phyloP scores from a whole-genome alignment of 1,140 invertebrate genomes.

The Pseudomyrmex sp. region DNA sequence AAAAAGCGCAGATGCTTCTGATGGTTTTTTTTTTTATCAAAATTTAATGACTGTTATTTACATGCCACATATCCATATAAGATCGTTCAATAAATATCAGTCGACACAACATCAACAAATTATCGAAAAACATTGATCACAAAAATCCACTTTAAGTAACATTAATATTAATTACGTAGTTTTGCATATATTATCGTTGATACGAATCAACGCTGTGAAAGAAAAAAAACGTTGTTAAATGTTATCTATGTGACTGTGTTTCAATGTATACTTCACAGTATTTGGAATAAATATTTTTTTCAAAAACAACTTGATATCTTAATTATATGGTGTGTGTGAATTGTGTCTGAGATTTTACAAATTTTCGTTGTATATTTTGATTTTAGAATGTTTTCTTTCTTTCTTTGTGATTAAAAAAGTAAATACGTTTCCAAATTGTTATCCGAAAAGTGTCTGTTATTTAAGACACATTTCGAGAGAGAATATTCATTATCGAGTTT shows the following conservation, averaged over 20 bases:
- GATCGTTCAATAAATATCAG: slow-evolving; percentile 24
- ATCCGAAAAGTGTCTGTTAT: not conserved
- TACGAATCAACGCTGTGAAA: too few species aligned
- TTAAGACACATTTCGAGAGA: slow-evolving; percentile 17
- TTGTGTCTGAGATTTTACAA: too few species aligned
- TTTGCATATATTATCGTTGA: not conserved
- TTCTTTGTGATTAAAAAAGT: not conserved
- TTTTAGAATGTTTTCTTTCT: not conserved
- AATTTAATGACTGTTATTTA: slow-evolving; percentile 36
- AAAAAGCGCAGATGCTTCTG: slow-evolving; percentile 18
- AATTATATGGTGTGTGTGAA: too few species aligned
- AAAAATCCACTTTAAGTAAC: slow-evolving; percentile 13
- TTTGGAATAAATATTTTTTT: too few species aligned
- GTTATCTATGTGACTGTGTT: not conserved
- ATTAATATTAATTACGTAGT: slow-evolving; percentile 21
- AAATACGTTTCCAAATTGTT: not conserved
- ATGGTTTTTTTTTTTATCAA: slow-evolving; percentile 27
- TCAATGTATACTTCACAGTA: not conserved
- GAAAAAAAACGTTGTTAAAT: not conserved
- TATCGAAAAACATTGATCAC: slow-evolving; percentile 19
- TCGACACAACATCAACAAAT: slow-evolving; percentile 13
- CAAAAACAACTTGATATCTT: too few species aligned
- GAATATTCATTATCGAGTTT: too few species aligned
- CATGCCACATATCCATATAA: not conserved
- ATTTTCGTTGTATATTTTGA: not conserved